Percentiles rank a stretch among this genome's conserved stretches.
Evolutionary conservation across 1,140 invertebrate species (phyloP).

Genomic region (Philotrypesis tridentata): DNA sequence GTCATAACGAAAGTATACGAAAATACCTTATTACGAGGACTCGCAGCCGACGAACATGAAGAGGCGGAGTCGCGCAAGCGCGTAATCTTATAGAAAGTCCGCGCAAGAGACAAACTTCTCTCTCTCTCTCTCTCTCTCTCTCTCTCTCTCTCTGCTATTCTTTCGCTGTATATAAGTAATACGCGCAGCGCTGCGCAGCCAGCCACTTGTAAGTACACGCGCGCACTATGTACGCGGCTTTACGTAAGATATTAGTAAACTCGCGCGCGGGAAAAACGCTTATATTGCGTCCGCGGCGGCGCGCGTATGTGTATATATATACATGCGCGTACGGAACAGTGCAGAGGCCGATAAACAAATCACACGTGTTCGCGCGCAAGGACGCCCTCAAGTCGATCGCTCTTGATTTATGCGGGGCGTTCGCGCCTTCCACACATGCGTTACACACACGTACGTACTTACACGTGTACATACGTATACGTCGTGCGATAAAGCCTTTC

Average conservation of each 20-base stretch:
- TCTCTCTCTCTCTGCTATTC: too few species aligned
- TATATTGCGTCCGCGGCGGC: too few species aligned
- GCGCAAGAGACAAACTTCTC: too few species aligned
- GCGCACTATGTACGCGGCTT: neutral
- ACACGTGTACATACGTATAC: too few species aligned
- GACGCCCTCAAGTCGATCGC: neutral
- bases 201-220: too few species aligned
- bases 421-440: neutral
- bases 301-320: too few species aligned
- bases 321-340: neutral
- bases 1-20: neutral
- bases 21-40: neutral
- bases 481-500: neutral
- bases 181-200: too few species aligned
- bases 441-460: too few species aligned
- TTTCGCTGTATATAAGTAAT: too few species aligned
- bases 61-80: neutral
- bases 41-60: too few species aligned
- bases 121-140: too few species aligned
- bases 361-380: neutral
- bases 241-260: neutral
- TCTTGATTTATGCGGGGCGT: neutral
- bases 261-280: too few species aligned
- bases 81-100: conserved; percentile 11
- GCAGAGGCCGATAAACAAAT: neutral